phyloP scores from a whole-genome alignment of 2,888 invertebrate species.

The Acanthosepion esculentum region DNA sequence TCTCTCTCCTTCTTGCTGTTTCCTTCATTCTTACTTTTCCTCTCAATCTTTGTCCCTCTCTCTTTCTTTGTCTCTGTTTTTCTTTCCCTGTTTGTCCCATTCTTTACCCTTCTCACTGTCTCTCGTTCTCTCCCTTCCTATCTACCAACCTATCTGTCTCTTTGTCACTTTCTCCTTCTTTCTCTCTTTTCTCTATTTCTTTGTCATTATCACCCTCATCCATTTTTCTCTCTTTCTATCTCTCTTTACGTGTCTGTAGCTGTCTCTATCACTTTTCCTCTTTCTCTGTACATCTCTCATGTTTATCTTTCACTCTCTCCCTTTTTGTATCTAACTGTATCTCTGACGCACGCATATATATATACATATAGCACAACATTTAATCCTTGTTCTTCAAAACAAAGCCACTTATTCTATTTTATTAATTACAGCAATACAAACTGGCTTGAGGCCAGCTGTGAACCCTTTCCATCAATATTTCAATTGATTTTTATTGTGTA shows the following conservation, averaged over 20 bases:
- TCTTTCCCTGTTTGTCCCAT: not conserved
- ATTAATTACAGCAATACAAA: not conserved
- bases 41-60: no score
- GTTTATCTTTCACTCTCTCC: not conserved
- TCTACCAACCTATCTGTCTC: no score
- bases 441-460: not conserved
- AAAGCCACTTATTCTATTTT: not conserved
- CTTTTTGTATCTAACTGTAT: not conserved
- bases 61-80: not conserved
- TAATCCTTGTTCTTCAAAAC: not conserved
- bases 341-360: no score
- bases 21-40: no score
- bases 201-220: no score
- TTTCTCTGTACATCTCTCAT: not conserved
- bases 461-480: not conserved
- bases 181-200: no score
- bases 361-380: not conserved
- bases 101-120: not conserved
- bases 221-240: no score
- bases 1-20: no score
- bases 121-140: no score
- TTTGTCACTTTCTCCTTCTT: no score
- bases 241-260: no score
- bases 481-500: not conserved
- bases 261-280: no score